phyloP scores from a whole-genome alignment of 2,113 vertebrate genomes.

The Numenius arquata region DNA sequence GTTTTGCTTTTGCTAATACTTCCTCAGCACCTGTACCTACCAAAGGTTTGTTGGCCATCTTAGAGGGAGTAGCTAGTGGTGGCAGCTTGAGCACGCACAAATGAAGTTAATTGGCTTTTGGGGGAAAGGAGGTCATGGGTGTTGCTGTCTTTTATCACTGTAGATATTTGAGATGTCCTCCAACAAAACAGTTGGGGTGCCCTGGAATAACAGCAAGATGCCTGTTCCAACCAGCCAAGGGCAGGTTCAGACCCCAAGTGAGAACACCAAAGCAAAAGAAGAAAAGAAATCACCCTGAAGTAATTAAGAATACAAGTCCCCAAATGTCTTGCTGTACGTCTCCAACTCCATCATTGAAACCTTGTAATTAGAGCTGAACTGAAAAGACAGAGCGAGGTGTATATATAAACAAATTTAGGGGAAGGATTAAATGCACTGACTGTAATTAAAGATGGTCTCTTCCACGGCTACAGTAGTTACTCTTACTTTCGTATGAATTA shows the following conservation, averaged over 20 bases:
- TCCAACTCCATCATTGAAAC: not conserved
- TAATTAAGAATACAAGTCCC: not conserved
- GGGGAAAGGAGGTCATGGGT: not conserved
- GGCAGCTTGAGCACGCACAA: not conserved
- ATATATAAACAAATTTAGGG: constrained; percentile 43
- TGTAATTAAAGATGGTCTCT: constrained; percentile 41
- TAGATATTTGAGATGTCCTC: not conserved
- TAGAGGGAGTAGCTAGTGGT: not conserved
- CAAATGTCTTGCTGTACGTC: not conserved
- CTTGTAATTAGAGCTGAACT: constrained; percentile 31
- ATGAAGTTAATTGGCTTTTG: not conserved
- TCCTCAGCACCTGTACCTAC: not conserved
- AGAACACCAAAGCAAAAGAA: not conserved
- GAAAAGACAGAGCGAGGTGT: constrained; percentile 10
- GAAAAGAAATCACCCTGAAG: not conserved
- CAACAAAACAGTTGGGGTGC: not conserved
- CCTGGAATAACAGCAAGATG: not conserved
- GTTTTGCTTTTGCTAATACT: not conserved
- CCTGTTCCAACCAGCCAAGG: not conserved
- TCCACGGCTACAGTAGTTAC: not conserved
- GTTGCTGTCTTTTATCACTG: not conserved
- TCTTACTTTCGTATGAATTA: constrained; percentile 7
- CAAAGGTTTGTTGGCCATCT: not conserved
- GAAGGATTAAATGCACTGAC: constrained; percentile 21
- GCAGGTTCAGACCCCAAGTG: not conserved